These are phyloP conservation scores for Panulirus ornatus DNA, from an alignment of 1,140 invertebrate genomes.

Conservation along the genomic window DNA sequence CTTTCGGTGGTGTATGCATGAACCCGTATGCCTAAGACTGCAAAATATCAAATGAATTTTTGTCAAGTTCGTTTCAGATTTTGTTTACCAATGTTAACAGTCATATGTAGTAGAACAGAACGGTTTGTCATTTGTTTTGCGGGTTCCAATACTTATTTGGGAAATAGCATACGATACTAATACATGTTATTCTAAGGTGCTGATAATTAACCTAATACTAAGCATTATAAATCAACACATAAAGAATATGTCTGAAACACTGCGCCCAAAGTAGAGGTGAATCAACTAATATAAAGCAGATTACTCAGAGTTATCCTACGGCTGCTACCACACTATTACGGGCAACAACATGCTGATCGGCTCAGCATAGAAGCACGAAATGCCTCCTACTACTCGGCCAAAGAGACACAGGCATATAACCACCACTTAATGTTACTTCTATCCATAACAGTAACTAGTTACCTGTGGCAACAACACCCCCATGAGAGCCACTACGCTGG, in stretches of 20 bases:
- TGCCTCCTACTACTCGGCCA: slow-evolving; percentile 10
- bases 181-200: slow-evolving; percentile 3
- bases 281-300: slow-evolving; percentile 1
- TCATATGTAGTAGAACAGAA: neutral
- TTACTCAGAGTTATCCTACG: slow-evolving; percentile 7
- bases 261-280: slow-evolving; percentile 9
- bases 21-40: slow-evolving; percentile 63
- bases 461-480: slow-evolving; percentile 34
- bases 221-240: neutral
- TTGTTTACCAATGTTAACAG: neutral
- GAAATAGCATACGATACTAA: neutral
- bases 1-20: slow-evolving; percentile 68
- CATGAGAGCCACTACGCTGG: slow-evolving; percentile 16
- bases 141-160: neutral
- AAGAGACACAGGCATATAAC: neutral
- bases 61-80: neutral
- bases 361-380: slow-evolving; percentile 9
- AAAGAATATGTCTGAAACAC: neutral
- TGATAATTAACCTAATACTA: neutral
- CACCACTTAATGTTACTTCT: slow-evolving; percentile 18
- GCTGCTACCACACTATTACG: slow-evolving; percentile 9
- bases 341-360: slow-evolving; percentile 19
- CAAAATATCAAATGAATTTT: slow-evolving; percentile 52
- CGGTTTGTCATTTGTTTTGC: slow-evolving; percentile 16
- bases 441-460: slow-evolving; percentile 28